phyloP scores from a whole-genome alignment of 2,888 invertebrate genomes.

The Pecten maximus region DNA sequence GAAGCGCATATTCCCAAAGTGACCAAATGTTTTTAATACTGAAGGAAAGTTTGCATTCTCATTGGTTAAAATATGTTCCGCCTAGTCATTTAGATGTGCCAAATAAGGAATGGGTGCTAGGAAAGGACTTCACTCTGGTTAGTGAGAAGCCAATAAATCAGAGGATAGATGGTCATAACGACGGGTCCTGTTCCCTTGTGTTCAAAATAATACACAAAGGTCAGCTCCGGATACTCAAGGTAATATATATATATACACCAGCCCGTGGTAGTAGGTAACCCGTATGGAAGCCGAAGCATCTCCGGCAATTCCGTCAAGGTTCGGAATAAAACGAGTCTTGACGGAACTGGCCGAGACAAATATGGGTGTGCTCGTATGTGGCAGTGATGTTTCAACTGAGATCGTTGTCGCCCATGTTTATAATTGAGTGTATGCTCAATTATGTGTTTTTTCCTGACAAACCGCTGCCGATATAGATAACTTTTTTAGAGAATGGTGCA shows the following conservation, averaged over 20 bases:
- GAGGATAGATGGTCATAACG: slow-evolving; percentile 45
- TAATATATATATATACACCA: slow-evolving; percentile 45
- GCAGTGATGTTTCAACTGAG: no score
- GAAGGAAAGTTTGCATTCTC: slow-evolving; percentile 39
- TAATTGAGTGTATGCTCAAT: no score
- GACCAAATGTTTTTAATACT: slow-evolving; percentile 37
- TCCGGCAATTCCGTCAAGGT: no score
- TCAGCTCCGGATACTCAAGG: slow-evolving; percentile 59
- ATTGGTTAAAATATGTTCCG: slow-evolving; percentile 37
- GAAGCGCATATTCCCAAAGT: not conserved
- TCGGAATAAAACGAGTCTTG: no score
- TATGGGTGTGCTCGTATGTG: no score
- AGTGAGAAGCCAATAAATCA: slow-evolving; percentile 63
- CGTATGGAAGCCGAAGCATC: no score
- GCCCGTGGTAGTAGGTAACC: no score
- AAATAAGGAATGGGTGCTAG: slow-evolving; percentile 66
- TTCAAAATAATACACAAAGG: slow-evolving; percentile 58
- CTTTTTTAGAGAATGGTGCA: no score
- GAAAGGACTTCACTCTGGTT: slow-evolving; percentile 64
- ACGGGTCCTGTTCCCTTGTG: slow-evolving; percentile 59
- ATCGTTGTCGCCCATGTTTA: no score
- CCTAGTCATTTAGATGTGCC: slow-evolving; percentile 55
- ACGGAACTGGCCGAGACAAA: no score
- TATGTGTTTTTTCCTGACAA: no score
- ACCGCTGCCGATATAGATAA: no score